Evolutionary conservation across 2,888 invertebrate species (phyloP).

Genomic region (Luperina nickerlii): DNA sequence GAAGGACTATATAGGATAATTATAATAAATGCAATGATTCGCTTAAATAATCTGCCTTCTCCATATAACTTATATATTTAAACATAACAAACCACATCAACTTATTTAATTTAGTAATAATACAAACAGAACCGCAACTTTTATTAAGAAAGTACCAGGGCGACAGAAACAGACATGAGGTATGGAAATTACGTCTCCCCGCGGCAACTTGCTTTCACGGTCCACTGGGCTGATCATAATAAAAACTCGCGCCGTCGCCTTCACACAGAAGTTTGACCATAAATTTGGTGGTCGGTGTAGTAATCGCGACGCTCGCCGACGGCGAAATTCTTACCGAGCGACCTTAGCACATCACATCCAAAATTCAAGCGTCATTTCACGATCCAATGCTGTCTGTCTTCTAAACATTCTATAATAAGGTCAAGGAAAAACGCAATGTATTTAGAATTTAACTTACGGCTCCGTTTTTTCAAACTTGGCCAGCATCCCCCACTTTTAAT

Average conservation of each 20-base stretch:
- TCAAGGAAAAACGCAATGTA: constrained; percentile 51
- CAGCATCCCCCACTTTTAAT: constrained; percentile 83
- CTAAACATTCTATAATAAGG: background rate
- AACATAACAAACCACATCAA: constrained; percentile 45
- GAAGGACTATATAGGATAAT: no score
- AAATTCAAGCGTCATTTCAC: constrained; percentile 46
- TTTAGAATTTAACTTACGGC: constrained; percentile 10
- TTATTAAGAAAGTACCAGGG: constrained; percentile 88
- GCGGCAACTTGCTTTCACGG: constrained; percentile 90
- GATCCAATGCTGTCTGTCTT: constrained; percentile 40
- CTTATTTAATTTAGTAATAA: constrained; percentile 67
- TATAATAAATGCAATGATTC: no score
- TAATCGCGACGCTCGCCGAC: constrained; percentile 84
- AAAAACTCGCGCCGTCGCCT: constrained; percentile 90
- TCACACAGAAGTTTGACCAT: constrained; percentile 90
- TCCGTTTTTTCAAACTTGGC: constrained; percentile 44
- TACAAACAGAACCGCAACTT: constrained; percentile 77
- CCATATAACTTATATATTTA: background rate
- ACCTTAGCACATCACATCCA: constrained; percentile 72
- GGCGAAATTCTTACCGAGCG: constrained; percentile 80
- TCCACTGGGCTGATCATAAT: constrained; percentile 91
- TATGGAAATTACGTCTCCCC: constrained; percentile 89
- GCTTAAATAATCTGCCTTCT: no score
- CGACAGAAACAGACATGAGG: constrained; percentile 89
- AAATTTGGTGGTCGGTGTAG: constrained; percentile 88